phyloP scores from a whole-genome alignment of 2,113 vertebrate species.

The Lipophrys pholis region DNA sequence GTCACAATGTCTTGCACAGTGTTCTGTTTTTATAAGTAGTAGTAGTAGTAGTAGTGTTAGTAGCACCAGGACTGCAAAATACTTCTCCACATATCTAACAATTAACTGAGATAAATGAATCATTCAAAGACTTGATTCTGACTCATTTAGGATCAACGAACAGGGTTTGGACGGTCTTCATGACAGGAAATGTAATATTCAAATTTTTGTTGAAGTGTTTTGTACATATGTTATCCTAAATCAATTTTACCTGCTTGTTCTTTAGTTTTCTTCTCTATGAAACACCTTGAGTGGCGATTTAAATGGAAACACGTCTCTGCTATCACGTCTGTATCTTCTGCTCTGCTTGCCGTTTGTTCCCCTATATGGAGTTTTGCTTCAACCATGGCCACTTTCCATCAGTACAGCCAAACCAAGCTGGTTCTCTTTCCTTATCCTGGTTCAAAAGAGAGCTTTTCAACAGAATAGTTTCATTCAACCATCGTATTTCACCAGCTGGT shows the following conservation, averaged over 20 bases:
- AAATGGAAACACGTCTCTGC: not conserved
- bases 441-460: constrained; percentile 40
- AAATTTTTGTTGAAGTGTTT: not conserved
- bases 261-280: not conserved
- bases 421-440: constrained; percentile 10
- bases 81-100: too few relatives aligned
- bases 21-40: too few relatives aligned
- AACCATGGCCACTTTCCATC: not conserved
- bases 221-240: not conserved
- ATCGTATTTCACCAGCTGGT: constrained; percentile 35
- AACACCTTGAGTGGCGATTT: not conserved
- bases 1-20: too few relatives aligned
- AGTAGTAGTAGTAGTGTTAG: too few relatives aligned
- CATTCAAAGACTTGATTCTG: too few relatives aligned
- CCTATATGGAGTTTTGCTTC: not conserved
- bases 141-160: too few relatives aligned
- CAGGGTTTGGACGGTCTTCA: too few relatives aligned
- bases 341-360: not conserved
- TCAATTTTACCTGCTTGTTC: not conserved
- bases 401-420: not conserved
- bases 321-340: not conserved
- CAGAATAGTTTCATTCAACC: constrained; percentile 27
- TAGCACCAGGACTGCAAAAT: too few relatives aligned
- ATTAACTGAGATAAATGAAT: too few relatives aligned
- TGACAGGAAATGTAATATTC: too few relatives aligned